These are phyloP conservation scores for Synodontis membranacea DNA, from an alignment of 2,113 vertebrate species.

Conservation along the genomic window DNA sequence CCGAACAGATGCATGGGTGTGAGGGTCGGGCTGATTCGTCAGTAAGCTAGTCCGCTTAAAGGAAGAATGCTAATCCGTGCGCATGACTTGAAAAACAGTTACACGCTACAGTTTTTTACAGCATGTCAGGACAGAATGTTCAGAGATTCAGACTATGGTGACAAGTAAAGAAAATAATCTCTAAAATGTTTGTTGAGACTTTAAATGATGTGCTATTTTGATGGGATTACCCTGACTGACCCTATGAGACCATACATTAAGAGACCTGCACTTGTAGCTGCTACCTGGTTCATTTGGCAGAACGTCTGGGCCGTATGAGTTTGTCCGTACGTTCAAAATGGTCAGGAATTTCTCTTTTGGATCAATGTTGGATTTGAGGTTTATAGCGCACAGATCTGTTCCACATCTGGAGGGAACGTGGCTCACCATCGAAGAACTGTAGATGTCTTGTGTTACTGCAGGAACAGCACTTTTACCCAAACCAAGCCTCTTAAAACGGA, in stretches of 20 bases:
- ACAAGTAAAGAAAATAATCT: neutral
- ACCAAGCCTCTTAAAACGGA: neutral
- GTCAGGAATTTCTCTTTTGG: neutral
- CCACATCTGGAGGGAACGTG: neutral
- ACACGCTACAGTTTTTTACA: neutral
- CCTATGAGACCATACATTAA: neutral
- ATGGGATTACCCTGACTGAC: neutral
- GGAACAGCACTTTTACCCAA: neutral
- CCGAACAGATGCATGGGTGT: slow-evolving; percentile 26
- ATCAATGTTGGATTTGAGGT: neutral
- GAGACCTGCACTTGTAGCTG: neutral
- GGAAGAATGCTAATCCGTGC: neutral
- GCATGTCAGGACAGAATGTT: neutral
- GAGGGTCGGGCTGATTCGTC: neutral
- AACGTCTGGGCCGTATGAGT: neutral
- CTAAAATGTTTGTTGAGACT: neutral
- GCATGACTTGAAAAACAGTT: neutral
- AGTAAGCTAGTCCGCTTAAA: slow-evolving; percentile 1
- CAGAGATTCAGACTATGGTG: neutral
- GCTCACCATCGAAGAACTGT: neutral
- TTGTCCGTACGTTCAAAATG: neutral
- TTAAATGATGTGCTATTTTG: neutral
- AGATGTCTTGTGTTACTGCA: neutral
- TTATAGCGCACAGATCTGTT: neutral
- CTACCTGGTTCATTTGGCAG: neutral